phyloP scores from a whole-genome alignment of 2,113 vertebrate species.

The Lutjanus erythropterus region DNA sequence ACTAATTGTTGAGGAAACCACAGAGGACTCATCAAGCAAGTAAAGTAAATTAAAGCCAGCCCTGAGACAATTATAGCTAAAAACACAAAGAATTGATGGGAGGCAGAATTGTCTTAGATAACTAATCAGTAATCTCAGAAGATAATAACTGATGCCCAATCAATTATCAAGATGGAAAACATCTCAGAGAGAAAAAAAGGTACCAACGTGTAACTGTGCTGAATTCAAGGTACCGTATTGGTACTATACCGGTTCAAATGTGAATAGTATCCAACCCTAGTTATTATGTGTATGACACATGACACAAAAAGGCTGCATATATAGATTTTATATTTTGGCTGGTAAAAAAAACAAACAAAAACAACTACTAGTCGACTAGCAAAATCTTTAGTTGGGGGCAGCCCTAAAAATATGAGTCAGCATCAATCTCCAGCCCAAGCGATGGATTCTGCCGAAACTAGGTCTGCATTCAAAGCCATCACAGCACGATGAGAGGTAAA shows the following conservation, averaged over 20 bases:
- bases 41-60: conserved; percentile 45
- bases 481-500: conserved; percentile 49
- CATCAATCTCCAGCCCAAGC: conserved; percentile 26
- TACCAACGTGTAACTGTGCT: background rate
- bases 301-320: no score
- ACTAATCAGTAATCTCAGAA: conserved; percentile 18
- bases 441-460: conserved; percentile 34
- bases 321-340: no score
- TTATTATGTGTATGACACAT: no score
- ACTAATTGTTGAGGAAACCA: conserved; percentile 48
- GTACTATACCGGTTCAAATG: no score
- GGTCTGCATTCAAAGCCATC: conserved; percentile 55
- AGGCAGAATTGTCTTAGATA: conserved; percentile 6
- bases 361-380: no score
- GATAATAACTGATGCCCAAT: background rate
- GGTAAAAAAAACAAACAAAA: no score
- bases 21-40: conserved; percentile 33
- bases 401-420: conserved; percentile 36
- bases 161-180: background rate
- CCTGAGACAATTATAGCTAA: conserved; percentile 28
- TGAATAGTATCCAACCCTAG: no score
- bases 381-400: no score
- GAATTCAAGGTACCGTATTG: no score
- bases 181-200: no score
- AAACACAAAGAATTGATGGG: conserved; percentile 10